Evolutionary conservation across 2,113 vertebrate genomes (phyloP).

Genomic region (Ramphastos sulfuratus): DNA sequence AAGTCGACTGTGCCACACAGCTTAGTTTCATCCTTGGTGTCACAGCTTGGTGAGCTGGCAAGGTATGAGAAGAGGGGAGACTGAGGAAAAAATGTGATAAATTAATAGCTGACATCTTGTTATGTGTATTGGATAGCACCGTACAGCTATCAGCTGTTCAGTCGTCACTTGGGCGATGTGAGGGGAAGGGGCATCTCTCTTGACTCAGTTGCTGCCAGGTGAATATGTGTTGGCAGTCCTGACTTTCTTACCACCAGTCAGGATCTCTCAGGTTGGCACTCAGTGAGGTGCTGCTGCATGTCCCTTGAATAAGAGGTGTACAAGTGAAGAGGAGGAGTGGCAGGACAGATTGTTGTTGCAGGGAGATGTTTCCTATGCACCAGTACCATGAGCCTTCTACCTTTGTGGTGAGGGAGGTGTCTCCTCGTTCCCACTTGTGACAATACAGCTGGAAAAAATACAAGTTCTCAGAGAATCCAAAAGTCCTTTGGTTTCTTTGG

Average conservation of each 20-base stretch:
- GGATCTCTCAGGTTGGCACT: not conserved
- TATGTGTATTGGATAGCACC: not conserved
- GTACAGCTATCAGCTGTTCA: not conserved
- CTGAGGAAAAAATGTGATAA: not conserved
- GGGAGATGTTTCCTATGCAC: not conserved
- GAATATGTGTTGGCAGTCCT: fast-evolving
- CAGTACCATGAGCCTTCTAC: not conserved
- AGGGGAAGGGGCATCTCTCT: not conserved
- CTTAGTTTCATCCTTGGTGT: no score
- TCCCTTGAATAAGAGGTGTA: not conserved
- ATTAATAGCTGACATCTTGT: not conserved
- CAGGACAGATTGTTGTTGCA: not conserved
- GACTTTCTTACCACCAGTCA: not conserved
- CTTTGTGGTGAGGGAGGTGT: not conserved
- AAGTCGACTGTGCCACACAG: no score
- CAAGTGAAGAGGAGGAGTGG: not conserved
- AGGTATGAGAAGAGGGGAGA: not conserved
- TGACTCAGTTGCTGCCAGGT: not conserved
- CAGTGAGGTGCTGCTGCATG: fast-evolving
- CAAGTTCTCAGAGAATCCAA: not conserved
- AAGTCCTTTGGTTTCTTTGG: not conserved
- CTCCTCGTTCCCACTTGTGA: not conserved
- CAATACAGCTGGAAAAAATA: not conserved
- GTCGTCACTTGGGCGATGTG: fast-evolving
- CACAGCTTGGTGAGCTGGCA: not conserved